These are phyloP conservation scores for Craterocephalus amniculus DNA, from an alignment of 2,797 vertebrate species.

Conservation along the genomic window DNA sequence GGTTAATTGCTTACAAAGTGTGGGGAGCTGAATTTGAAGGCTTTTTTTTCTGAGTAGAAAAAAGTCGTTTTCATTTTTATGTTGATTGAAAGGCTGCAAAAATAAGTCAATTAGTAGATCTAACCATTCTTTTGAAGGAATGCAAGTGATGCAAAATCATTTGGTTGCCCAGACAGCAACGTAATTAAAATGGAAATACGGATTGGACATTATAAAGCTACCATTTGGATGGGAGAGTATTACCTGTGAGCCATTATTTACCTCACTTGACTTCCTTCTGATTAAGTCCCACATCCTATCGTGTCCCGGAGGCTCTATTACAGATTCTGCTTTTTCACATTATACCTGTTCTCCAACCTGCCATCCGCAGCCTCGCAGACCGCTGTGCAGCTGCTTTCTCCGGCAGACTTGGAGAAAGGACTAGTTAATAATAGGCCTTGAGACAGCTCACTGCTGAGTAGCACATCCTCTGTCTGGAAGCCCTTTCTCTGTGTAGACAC, in stretches of 20 bases:
- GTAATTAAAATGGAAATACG: slow-evolving; percentile 14
- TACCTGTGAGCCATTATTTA: slow-evolving; percentile 28
- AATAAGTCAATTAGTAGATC: background rate
- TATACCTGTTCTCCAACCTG: slow-evolving; percentile 55
- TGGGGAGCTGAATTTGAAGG: background rate
- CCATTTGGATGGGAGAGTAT: slow-evolving; percentile 20
- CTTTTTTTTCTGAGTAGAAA: background rate
- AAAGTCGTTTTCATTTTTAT: background rate
- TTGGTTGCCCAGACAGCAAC: background rate
- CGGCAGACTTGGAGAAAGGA: slow-evolving; percentile 52
- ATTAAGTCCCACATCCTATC: slow-evolving; percentile 42
- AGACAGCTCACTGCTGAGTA: slow-evolving; percentile 69
- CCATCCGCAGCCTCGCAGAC: slow-evolving; percentile 35
- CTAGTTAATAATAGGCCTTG: slow-evolving; percentile 76
- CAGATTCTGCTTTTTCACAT: slow-evolving; percentile 50
- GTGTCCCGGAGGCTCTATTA: slow-evolving; percentile 56
- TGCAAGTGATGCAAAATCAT: background rate
- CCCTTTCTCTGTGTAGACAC: slow-evolving; percentile 57
- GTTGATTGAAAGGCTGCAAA: too few species aligned
- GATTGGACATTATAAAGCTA: slow-evolving; percentile 10
- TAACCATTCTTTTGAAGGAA: background rate
- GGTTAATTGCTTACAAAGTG: background rate
- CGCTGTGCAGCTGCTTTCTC: slow-evolving; percentile 41
- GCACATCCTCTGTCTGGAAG: slow-evolving; percentile 66
- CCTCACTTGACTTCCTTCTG: slow-evolving; percentile 26